These are phyloP conservation scores for Botia almorhae DNA, from an alignment of 2,797 vertebrate genomes.

Conservation along the genomic window DNA sequence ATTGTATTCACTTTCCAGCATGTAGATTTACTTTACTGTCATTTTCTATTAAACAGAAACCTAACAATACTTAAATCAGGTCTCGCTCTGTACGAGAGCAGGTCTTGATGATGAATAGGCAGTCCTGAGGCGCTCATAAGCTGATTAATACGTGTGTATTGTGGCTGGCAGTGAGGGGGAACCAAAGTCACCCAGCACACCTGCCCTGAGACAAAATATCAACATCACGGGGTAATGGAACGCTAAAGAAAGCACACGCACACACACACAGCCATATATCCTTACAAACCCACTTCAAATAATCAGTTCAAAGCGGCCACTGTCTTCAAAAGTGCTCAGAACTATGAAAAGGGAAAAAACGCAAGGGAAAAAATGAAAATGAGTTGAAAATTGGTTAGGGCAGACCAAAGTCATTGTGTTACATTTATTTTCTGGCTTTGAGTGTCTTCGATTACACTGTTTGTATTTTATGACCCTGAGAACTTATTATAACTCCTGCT, in stretches of 20 bases:
- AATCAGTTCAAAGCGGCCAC: slow-evolving; percentile 6
- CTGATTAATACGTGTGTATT: slow-evolving; percentile 69
- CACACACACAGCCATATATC: slow-evolving; percentile 17
- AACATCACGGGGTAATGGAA: slow-evolving; percentile 56
- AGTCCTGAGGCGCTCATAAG: slow-evolving; percentile 53
- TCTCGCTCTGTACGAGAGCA: slow-evolving; percentile 36
- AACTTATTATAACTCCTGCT: slow-evolving; percentile 4
- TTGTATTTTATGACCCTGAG: slow-evolving; percentile 15
- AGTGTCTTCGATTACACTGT: background rate
- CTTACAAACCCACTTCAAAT: slow-evolving; percentile 23
- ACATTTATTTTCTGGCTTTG: background rate
- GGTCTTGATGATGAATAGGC: slow-evolving; percentile 63
- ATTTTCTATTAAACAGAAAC: slow-evolving; percentile 56
- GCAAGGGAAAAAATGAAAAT: background rate
- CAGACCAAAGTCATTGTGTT: background rate
- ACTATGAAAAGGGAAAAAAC: background rate
- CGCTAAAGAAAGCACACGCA: slow-evolving; percentile 43
- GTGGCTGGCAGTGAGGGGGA: slow-evolving; percentile 61
- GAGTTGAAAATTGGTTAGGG: background rate
- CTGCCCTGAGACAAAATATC: slow-evolving; percentile 64
- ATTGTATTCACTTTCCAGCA: slow-evolving; percentile 45
- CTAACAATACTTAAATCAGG: slow-evolving; percentile 58
- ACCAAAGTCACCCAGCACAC: slow-evolving; percentile 61
- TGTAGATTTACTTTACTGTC: slow-evolving; percentile 63
- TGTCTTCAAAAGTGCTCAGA: slow-evolving; percentile 3